Percentiles rank a stretch among this genome's conserved stretches.
Evolutionary conservation across 2,797 vertebrate species (phyloP).

Genomic region (Sebastes oblongus): DNA sequence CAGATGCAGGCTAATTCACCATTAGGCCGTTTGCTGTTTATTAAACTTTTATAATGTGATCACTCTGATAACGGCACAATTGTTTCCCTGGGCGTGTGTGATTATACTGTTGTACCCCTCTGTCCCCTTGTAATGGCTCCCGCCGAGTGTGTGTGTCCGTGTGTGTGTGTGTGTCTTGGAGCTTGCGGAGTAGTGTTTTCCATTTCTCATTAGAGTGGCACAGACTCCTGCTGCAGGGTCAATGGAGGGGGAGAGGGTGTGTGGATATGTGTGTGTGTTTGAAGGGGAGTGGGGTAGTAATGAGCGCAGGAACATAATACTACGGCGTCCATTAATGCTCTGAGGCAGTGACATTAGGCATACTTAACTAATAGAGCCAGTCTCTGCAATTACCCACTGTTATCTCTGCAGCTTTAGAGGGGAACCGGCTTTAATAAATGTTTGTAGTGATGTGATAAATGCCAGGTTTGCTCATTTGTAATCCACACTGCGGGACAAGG

Average conservation of each 20-base stretch:
- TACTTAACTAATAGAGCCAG: slow-evolving; percentile 88
- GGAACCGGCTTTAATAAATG: slow-evolving; percentile 81
- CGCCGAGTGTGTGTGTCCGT: slow-evolving; percentile 46
- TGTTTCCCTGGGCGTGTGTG: slow-evolving; percentile 83
- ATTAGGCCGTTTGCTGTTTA: slow-evolving; percentile 82
- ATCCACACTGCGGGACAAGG: slow-evolving; percentile 76
- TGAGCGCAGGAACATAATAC: slow-evolving; percentile 86
- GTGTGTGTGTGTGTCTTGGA: slow-evolving; percentile 64
- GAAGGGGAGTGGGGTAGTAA: slow-evolving; percentile 81
- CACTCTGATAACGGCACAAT: slow-evolving; percentile 80
- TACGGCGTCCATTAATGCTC: slow-evolving; percentile 86
- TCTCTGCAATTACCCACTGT: slow-evolving; percentile 84
- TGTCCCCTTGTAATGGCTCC: slow-evolving; percentile 81
- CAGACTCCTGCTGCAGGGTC: slow-evolving; percentile 85
- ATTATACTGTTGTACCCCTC: slow-evolving; percentile 81
- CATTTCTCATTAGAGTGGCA: slow-evolving; percentile 87
- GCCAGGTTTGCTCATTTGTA: slow-evolving; percentile 82
- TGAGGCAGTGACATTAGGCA: slow-evolving; percentile 85
- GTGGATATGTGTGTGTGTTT: slow-evolving; percentile 58
- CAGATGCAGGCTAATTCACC: slow-evolving; percentile 80
- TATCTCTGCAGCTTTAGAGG: slow-evolving; percentile 83
- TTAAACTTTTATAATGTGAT: slow-evolving; percentile 84
- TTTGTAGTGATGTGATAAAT: slow-evolving; percentile 84
- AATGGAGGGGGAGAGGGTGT: slow-evolving; percentile 74
- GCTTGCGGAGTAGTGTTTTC: slow-evolving; percentile 82